Percentiles rank a stretch among this genome's conserved stretches.
Conservation (phyloP, 2,888 invertebrate genomes). For the Coremacera marginata region DNA sequence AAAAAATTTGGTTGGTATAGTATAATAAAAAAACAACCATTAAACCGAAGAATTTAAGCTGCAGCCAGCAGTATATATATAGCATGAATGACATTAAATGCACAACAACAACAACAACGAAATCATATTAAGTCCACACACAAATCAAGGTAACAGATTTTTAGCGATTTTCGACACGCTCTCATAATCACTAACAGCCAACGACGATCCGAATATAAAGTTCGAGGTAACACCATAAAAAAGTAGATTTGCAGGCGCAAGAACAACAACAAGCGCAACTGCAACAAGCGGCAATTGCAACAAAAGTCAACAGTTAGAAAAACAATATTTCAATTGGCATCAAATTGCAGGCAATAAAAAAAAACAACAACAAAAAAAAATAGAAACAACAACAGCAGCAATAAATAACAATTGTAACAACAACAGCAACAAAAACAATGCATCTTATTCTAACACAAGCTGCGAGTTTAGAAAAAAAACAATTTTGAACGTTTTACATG, state of each 20-base stretch:
- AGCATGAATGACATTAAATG: conserved; percentile 4
- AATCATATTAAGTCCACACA: not conserved
- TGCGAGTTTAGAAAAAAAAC: conserved; percentile 12
- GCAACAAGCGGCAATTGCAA: not conserved
- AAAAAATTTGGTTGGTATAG: too few relatives aligned
- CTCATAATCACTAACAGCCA: conserved; percentile 21
- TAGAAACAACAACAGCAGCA: not conserved
- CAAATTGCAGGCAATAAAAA: conserved; percentile 20
- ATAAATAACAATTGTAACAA: not conserved
- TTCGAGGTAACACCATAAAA: conserved; percentile 52
- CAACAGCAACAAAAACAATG: conserved; percentile 17
- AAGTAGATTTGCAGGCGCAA: conserved; percentile 10
- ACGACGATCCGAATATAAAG: conserved; percentile 48
- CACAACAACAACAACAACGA: too few relatives aligned
- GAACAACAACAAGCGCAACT: conserved; percentile 15
- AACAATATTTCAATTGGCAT: conserved; percentile 1
- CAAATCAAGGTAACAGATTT: not conserved
- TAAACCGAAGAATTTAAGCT: too few relatives aligned
- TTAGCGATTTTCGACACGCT: conserved; percentile 24
- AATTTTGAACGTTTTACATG: not conserved
- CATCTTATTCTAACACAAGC: conserved; percentile 14
- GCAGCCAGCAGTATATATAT: too few relatives aligned
- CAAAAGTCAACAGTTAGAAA: not conserved
- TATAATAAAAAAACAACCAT: too few relatives aligned
- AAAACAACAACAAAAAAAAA: conserved; percentile 3